Evolutionary conservation across 2,113 vertebrate species (phyloP).

Genomic region (Indri indri): DNA sequence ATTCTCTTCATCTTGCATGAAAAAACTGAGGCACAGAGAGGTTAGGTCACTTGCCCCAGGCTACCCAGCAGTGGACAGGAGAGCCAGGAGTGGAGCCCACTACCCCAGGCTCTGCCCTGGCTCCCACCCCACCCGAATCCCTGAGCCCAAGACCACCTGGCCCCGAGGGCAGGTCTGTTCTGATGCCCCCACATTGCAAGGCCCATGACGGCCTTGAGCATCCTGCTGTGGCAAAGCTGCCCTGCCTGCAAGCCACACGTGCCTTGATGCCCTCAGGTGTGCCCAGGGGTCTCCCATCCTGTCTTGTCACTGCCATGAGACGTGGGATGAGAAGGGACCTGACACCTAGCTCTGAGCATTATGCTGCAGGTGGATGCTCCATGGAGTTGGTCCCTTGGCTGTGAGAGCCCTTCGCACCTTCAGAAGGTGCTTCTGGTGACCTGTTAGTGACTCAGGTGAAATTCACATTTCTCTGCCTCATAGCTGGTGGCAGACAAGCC

Average conservation of each 20-base stretch:
- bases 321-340: not conserved
- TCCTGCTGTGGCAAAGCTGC: not conserved
- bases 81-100: too few relatives aligned
- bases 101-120: not conserved
- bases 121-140: not conserved
- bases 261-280: too few relatives aligned
- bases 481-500: not conserved
- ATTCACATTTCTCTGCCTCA: not conserved
- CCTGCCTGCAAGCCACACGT: not conserved
- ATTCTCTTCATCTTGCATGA: not conserved
- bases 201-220: not conserved
- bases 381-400: accelerated
- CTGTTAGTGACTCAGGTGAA: not conserved
- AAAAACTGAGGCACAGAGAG: not conserved
- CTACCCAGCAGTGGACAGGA: not conserved
- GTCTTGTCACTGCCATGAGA: not conserved
- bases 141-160: not conserved
- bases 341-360: accelerated
- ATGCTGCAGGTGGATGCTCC: accelerated
- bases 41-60: not conserved
- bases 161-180: not conserved
- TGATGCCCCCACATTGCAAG: not conserved
- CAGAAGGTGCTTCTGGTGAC: not conserved
- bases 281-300: accelerated
- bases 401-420: not conserved